Evolutionary conservation across 2,113 vertebrate species (phyloP).

Genomic region (Lanius ludovicianus): DNA sequence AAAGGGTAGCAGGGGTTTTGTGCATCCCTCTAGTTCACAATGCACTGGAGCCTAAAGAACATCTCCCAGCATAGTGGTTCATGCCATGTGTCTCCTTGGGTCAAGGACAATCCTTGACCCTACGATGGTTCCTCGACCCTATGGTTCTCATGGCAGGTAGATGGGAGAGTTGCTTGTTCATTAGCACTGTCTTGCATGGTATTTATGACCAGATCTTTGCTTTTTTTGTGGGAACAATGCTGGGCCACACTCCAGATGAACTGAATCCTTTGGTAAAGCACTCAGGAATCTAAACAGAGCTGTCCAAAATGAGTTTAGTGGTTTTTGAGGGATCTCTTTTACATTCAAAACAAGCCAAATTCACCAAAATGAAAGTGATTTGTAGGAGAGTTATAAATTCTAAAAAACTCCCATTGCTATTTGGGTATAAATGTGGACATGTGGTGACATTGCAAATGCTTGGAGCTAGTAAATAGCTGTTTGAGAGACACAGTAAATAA

Average conservation of each 20-base stretch:
- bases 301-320: neutral
- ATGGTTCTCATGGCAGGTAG: rapidly evolving
- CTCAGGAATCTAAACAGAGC: neutral
- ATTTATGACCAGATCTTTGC: neutral
- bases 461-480: neutral
- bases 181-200: neutral
- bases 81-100: neutral
- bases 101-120: rapidly evolving
- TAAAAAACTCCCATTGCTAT: neutral
- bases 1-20: neutral
- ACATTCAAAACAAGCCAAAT: neutral
- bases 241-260: neutral
- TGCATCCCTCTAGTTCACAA: rapidly evolving
- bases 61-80: neutral
- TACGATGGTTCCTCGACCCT: rapidly evolving
- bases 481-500: neutral
- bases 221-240: neutral
- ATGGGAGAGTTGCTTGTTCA: neutral
- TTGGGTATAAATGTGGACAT: neutral
- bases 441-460: neutral
- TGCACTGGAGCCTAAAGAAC: neutral
- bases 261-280: neutral
- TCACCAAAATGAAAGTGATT: neutral
- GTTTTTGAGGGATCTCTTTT: neutral
- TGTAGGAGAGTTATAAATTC: neutral